Base-by-base conservation (phyloP, 2,113 vertebrate genomes). In the Apeltes quadracus region DNA sequence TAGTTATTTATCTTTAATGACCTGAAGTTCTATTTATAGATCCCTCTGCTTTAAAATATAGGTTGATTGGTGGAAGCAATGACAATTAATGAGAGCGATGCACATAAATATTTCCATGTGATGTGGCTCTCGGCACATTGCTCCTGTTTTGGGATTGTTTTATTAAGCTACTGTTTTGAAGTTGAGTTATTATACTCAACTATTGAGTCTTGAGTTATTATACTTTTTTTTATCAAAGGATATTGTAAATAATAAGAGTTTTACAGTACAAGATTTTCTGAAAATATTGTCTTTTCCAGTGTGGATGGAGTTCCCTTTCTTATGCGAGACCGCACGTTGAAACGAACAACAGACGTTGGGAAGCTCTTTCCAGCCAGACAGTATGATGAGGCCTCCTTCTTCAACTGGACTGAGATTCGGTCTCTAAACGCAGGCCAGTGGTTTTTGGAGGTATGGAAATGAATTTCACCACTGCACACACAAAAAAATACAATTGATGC, bases 351-450 rank as follows among this genome's bases (percentile, higher is more conserved):
- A 1, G 93, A 99, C 0, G 93, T 98, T 61, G 90, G 92, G 13
- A 91, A 90, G 39, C 70, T 93, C 23, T 97, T 96, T 29, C 96
- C 97, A 0, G 81, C 88, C 74, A 77, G 96, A 1, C 93, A 95
- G 72, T 69, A 80, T 0, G 82, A 94, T 1, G 96, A 96, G 0
- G 93, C 94, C 61, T 94, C 95, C 59, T 94, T 94, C 91, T 95
- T 98, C 91, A 99, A 97, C 94, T 99, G 97, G 98, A 96, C 97
- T 0, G 91, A 96, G 86, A 90, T 99, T 6, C 93, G 96, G 62
- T 92, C 90, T 71, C 95, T 99, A 9, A 99, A 97, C 0, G 96
- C 98, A 0, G 98, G 98, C 4, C 92, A 93, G 58, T 99, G 97
- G 98, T 99, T 98, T 89, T 85, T 98, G 46, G 90, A 92, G 96